phyloP scores from a whole-genome alignment of 92 coral and sea anemone species.

The Parazoanthus darwini region DNA sequence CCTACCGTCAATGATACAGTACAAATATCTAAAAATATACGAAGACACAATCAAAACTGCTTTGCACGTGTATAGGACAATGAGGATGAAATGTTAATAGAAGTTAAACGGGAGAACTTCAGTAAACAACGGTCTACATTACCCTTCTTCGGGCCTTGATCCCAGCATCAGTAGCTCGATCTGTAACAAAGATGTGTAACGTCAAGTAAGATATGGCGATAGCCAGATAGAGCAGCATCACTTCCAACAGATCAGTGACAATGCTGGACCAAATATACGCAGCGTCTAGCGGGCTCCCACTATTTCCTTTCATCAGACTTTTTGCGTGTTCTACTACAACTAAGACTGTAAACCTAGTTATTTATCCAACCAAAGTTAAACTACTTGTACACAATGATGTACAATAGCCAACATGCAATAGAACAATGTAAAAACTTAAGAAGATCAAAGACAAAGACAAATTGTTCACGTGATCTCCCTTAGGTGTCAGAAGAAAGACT shows the following conservation, averaged over 20 bases:
- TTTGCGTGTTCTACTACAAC: background rate
- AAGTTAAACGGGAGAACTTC: too few species aligned
- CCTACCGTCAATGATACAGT: too few species aligned
- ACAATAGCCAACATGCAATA: background rate
- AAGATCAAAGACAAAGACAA: background rate
- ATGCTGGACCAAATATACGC: background rate
- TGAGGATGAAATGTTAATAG: background rate
- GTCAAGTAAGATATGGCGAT: background rate
- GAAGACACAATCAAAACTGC: background rate
- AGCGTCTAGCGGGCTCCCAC: background rate
- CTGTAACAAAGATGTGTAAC: background rate
- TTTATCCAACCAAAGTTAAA: background rate
- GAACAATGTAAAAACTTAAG: background rate
- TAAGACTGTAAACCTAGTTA: background rate
- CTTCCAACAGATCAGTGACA: background rate
- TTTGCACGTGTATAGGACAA: background rate
- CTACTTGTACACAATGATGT: background rate
- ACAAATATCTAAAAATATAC: too few species aligned
- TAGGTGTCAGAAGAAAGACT: background rate
- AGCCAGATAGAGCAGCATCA: background rate
- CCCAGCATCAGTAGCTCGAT: constrained; percentile 3
- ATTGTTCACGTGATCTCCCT: background rate
- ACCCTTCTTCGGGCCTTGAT: constrained; percentile 28
- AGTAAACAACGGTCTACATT: background rate
- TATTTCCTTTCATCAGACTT: background rate